These are phyloP conservation scores for Neodon shergylaensis DNA, from an alignment of 2,113 vertebrate genomes.

Conservation along the genomic window DNA sequence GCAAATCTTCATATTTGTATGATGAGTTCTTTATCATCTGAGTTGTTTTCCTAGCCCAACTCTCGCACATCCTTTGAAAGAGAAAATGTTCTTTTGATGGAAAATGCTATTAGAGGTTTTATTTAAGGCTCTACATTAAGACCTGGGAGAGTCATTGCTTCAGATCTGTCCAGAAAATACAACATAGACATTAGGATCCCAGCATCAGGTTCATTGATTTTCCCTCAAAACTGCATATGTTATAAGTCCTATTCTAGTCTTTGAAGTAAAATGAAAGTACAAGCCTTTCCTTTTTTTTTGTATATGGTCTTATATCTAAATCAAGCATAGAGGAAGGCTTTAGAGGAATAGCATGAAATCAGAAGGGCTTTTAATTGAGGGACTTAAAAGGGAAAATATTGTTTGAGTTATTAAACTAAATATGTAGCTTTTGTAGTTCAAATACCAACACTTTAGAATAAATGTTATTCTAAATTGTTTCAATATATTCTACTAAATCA, in stretches of 20 bases:
- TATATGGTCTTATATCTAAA: not conserved
- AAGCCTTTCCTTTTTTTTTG: not conserved
- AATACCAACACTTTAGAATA: not conserved
- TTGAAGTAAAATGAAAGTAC: not conserved
- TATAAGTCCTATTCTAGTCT: not conserved
- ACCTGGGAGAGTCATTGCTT: not conserved
- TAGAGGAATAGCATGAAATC: not conserved
- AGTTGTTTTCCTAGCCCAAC: too few species aligned
- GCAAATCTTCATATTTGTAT: not conserved
- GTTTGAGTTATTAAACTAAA: not conserved
- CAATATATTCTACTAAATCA: not conserved
- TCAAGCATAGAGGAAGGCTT: not conserved
- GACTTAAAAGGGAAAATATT: not conserved
- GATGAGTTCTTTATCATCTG: too few species aligned
- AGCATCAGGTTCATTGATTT: not conserved
- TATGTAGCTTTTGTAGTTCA: not conserved
- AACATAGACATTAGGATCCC: not conserved
- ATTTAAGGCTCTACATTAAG: not conserved
- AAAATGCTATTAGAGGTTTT: not conserved
- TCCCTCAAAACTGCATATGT: not conserved
- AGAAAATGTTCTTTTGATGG: not conserved
- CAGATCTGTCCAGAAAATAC: not conserved
- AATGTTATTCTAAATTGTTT: not conserved
- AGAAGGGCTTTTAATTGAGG: not conserved
- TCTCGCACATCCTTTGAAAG: not conserved